phyloP scores from a whole-genome alignment of 2,113 vertebrate genomes.

The Leucoraja erinaceus region DNA sequence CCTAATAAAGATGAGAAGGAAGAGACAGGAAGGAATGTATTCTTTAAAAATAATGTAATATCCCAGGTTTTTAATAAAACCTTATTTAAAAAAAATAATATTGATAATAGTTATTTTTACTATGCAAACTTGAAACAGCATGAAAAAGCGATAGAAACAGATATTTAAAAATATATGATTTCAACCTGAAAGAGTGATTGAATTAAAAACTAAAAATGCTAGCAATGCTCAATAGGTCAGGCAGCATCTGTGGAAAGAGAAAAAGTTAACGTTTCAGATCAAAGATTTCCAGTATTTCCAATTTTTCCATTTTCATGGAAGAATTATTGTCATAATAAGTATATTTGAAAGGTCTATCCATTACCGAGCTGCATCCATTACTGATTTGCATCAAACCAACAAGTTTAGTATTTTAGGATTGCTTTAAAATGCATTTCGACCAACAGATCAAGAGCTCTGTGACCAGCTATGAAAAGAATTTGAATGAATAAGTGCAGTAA shows the following conservation, averaged over 20 bases:
- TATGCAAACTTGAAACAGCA: not conserved
- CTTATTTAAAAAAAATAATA: too few relatives aligned
- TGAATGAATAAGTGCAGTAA: slow-evolving; percentile 4
- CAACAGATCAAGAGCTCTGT: not conserved
- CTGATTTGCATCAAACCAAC: not conserved
- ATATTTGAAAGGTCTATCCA: not conserved
- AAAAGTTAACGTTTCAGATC: too few relatives aligned
- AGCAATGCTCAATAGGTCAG: too few relatives aligned
- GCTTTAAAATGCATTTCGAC: not conserved
- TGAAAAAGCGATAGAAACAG: not conserved
- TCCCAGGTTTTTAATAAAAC: too few relatives aligned
- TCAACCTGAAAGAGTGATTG: not conserved
- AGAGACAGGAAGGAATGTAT: not conserved
- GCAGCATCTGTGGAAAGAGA: too few relatives aligned
- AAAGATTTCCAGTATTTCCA: too few relatives aligned
- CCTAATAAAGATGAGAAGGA: not conserved
- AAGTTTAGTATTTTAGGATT: not conserved
- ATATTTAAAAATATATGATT: not conserved
- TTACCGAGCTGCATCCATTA: not conserved
- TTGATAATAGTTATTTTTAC: too few relatives aligned
- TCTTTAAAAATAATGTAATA: not conserved
- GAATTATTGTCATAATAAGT: not conserved
- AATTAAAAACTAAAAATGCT: too few relatives aligned
- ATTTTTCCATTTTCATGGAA: not conserved
- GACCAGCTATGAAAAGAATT: not conserved